phyloP scores from a whole-genome alignment of 2,113 vertebrate species.

The Noturus placidus region DNA sequence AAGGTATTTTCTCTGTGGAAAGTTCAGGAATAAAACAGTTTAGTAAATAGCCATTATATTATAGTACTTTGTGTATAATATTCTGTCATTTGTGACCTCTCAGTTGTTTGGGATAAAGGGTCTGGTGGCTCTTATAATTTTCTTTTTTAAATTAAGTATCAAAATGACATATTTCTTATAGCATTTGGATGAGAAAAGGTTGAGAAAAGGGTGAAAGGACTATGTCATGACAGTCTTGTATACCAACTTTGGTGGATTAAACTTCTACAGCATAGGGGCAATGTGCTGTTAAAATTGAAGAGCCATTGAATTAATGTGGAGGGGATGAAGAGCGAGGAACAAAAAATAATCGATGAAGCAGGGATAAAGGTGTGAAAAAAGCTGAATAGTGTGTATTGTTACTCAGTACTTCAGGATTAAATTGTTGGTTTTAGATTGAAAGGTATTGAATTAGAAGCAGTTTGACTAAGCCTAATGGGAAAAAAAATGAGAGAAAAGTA shows the following conservation, averaged over 20 bases:
- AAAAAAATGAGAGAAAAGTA: neutral
- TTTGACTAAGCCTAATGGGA: neutral
- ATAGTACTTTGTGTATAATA: neutral
- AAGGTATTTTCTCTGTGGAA: neutral
- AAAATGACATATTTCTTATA: neutral
- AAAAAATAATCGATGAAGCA: neutral
- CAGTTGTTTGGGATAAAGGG: neutral
- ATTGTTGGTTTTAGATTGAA: neutral
- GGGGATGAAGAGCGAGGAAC: neutral
- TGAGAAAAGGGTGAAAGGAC: neutral
- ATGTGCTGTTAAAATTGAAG: neutral
- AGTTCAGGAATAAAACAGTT: neutral
- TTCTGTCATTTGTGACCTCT: neutral
- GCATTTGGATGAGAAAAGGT: too few species aligned
- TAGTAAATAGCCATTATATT: neutral
- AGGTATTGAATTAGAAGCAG: neutral
- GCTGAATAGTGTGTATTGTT: constrained; percentile 1
- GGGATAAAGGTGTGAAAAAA: neutral
- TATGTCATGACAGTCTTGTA: neutral
- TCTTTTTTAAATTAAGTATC: neutral
- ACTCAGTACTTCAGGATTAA: neutral
- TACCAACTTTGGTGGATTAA: neutral
- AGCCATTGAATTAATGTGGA: neutral
- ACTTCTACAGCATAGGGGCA: neutral
- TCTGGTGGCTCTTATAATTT: neutral